These are phyloP conservation scores for Chauna torquata DNA, from an alignment of 2,113 vertebrate genomes.

Conservation along the genomic window DNA sequence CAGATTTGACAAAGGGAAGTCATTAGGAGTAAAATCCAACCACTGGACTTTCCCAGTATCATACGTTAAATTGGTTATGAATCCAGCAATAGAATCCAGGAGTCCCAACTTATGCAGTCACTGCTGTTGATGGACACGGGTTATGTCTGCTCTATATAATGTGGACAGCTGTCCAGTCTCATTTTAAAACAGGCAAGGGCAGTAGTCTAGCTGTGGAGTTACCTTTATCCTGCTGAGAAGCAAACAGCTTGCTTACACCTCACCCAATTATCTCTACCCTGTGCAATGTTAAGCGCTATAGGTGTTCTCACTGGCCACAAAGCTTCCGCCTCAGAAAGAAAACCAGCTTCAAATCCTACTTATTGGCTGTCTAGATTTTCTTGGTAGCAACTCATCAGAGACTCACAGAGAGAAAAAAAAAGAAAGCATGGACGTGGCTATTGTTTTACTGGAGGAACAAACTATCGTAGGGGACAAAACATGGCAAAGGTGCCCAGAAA, in stretches of 20 bases:
- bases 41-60: neutral
- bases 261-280: neutral
- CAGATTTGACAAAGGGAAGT: neutral
- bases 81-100: neutral
- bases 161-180: neutral
- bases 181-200: neutral
- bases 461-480: neutral
- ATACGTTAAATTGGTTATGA: neutral
- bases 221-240: neutral
- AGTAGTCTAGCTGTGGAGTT: neutral
- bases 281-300: neutral
- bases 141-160: neutral
- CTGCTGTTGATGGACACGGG: neutral
- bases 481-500: neutral
- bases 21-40: neutral
- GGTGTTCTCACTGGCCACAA: neutral
- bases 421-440: rapidly evolving
- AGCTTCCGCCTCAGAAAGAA: neutral
- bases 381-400: neutral
- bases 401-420: neutral
- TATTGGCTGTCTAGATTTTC: neutral
- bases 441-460: neutral
- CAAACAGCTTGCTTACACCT: neutral
- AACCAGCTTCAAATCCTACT: neutral
- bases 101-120: neutral